These are phyloP conservation scores for Callyntrura sp. DNA, from an alignment of 2,888 invertebrate species.

Conservation along the genomic window DNA sequence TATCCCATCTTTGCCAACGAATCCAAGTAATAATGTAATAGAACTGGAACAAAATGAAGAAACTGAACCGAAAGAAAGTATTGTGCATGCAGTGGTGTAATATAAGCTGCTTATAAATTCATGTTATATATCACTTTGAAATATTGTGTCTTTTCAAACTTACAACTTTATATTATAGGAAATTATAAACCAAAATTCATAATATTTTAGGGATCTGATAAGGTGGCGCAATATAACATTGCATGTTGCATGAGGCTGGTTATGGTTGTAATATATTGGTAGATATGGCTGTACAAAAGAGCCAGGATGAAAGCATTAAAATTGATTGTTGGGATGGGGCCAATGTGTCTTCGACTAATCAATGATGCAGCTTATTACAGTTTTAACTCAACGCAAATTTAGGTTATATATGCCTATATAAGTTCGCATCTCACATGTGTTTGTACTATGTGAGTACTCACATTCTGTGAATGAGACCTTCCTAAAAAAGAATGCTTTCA, in stretches of 20 bases:
- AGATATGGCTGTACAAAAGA: too few species aligned
- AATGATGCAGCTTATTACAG: constrained; percentile 50
- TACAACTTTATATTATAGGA: background rate
- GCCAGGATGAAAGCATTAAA: background rate
- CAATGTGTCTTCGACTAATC: constrained; percentile 56
- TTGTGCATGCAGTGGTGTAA: constrained; percentile 43
- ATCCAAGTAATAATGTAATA: background rate
- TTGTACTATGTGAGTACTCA: constrained; percentile 16
- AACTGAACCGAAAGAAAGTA: constrained; percentile 23
- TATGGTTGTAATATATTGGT: too few species aligned
- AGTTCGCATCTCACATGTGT: background rate
- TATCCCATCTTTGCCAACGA: constrained; percentile 48
- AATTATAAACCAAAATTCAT: background rate
- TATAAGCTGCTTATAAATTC: background rate
- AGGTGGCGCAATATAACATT: too few species aligned
- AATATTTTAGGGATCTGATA: background rate
- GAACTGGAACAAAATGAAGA: background rate
- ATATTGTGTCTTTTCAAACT: constrained; percentile 38
- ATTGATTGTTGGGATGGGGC: constrained; percentile 38
- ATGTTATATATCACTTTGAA: constrained; percentile 29
- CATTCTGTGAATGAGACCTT: constrained; percentile 50
- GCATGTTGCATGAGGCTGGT: too few species aligned
- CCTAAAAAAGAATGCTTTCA: constrained; percentile 68
- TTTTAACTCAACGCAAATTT: constrained; percentile 38
- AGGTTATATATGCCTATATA: background rate